Conservation (phyloP, 2,888 invertebrate species). For the Melanophora roralis region DNA sequence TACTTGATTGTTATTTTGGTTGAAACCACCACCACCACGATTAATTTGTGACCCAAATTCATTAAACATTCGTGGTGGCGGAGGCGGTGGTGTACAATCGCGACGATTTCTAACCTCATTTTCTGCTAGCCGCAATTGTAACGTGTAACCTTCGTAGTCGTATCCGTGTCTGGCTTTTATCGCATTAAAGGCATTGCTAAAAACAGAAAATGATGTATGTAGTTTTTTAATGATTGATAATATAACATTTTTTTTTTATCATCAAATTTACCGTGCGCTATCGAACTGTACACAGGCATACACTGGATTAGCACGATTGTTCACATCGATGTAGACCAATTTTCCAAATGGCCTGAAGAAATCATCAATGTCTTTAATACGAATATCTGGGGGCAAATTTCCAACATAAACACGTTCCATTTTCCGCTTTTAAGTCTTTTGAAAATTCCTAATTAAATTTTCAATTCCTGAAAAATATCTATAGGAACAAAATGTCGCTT, state of each 20-base stretch:
- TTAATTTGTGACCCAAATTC: conserved; percentile 5
- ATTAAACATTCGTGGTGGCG: conserved; percentile 30
- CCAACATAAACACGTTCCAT: conserved; percentile 52
- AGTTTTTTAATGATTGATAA: too few species aligned
- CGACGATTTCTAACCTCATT: conserved; percentile 53
- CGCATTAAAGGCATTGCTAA: conserved; percentile 50
- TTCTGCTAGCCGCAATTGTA: conserved; percentile 46
- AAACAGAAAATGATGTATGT: background rate
- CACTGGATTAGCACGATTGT: conserved; percentile 37
- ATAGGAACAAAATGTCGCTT: background rate
- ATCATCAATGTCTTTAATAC: conserved; percentile 54
- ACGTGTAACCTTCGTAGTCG: conserved; percentile 50
- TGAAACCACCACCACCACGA: background rate
- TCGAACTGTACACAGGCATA: conserved; percentile 52
- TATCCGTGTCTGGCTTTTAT: conserved; percentile 48
- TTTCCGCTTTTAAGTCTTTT: background rate
- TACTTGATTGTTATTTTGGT: background rate
- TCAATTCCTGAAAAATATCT: background rate
- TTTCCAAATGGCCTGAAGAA: conserved; percentile 52
- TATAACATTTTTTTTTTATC: too few species aligned
- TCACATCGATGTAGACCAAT: conserved; percentile 50
- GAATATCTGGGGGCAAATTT: conserved; percentile 56
- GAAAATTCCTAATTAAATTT: background rate
- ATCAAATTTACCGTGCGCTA: conserved; percentile 10
- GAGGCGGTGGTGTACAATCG: conserved; percentile 30